Percentiles rank a stretch among this genome's conserved stretches.
These are phyloP conservation scores for Falco concolor DNA, from an alignment of 2,797 vertebrate species.

Conservation along the genomic window DNA sequence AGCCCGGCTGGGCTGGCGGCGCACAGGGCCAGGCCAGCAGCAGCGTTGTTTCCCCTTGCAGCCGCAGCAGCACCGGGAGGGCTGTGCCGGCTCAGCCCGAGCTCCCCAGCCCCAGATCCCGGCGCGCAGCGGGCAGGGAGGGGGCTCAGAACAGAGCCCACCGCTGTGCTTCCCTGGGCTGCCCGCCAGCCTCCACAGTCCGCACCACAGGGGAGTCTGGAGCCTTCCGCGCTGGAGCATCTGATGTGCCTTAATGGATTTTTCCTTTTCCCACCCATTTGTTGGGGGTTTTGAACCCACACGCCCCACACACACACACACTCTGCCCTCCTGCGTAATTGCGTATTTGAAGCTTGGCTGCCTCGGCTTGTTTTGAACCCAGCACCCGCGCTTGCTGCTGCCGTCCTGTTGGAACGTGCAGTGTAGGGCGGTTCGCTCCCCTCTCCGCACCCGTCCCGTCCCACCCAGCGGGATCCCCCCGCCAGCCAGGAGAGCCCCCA, in stretches of 20 bases:
- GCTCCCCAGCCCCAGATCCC: background rate
- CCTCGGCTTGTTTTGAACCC: background rate
- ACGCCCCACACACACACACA: fast-evolving
- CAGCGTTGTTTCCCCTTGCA: background rate
- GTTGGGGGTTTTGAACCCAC: background rate
- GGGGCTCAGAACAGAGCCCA: background rate
- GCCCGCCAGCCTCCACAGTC: background rate
- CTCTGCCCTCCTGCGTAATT: background rate
- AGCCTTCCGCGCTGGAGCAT: background rate
- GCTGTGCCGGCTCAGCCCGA: background rate
- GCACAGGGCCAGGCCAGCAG: background rate
- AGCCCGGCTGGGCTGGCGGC: fast-evolving
- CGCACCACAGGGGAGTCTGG: fast-evolving
- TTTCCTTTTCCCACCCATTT: background rate
- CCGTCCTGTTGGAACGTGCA: fast-evolving
- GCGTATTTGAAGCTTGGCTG: background rate
- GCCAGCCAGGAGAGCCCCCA: background rate
- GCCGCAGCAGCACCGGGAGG: background rate
- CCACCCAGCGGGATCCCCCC: background rate
- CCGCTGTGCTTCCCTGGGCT: background rate
- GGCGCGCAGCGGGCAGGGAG: fast-evolving
- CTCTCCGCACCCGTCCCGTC: background rate
- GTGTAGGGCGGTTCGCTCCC: background rate
- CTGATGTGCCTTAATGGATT: background rate
- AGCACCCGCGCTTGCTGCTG: fast-evolving